Percentiles rank a stretch among this genome's conserved stretches.
These are phyloP conservation scores for Aphis gossypii DNA, from an alignment of 1,140 invertebrate species.

Conservation along the genomic window DNA sequence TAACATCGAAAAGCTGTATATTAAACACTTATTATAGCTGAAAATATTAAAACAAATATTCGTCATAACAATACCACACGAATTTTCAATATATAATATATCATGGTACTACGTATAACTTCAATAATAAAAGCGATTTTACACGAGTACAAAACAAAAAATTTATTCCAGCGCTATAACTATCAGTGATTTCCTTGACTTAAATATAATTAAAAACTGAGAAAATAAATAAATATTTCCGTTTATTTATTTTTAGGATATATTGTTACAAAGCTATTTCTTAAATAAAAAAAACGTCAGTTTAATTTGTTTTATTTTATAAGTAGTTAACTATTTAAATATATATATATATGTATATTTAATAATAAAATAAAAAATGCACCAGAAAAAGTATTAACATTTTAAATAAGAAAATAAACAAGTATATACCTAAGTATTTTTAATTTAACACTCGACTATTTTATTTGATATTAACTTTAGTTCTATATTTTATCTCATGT, in stretches of 20 bases:
- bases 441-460: not conserved
- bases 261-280: not conserved
- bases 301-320: not conserved
- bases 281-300: not conserved
- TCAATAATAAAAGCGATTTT: not conserved
- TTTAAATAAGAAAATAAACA: not conserved
- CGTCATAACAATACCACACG: not conserved
- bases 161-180: not conserved
- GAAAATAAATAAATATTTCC: not conserved
- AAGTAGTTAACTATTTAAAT: not conserved
- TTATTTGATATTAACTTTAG: too few species aligned
- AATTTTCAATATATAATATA: not conserved
- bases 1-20: not conserved
- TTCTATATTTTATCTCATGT: not conserved
- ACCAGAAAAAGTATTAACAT: not conserved
- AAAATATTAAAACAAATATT: conserved; percentile 15
- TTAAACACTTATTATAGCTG: not conserved
- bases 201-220: not conserved
- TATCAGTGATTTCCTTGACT: not conserved
- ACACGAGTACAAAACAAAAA: not conserved
- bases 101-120: not conserved
- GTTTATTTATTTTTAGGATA: not conserved
- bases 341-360: not conserved
- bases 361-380: not conserved
- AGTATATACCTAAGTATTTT: not conserved